Base-by-base conservation (phyloP, 2,113 vertebrate genomes). In the Protobothrops flavoviridis region DNA sequence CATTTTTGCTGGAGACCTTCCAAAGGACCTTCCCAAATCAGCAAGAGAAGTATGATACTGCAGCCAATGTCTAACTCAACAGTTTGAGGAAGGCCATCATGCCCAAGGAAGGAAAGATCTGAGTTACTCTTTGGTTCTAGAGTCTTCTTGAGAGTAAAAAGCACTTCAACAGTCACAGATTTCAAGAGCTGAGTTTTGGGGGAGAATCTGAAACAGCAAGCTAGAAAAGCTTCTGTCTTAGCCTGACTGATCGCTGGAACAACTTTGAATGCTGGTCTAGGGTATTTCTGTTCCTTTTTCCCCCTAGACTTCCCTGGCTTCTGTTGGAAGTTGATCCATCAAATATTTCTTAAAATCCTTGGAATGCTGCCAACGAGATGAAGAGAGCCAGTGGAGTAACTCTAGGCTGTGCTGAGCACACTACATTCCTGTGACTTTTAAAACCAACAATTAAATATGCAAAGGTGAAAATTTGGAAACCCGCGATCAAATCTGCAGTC, bases 401-500 rank as follows among this genome's bases (percentile, higher is more conserved):
- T 39, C 33, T 8, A 4, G 33, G 74, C 7, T 39, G 2, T 81
- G 33, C 74, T 81, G 74, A 81, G 74, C n/a, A 43, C 17, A 1
- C 61, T 33, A 24, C 59, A 64, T 64, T 50, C 24, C 43, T n/a
- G 8, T 5, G 20, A 4, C 48, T 69, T 74, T 39, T 39, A 39
- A 13, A 81, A 56, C 53, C 39, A 24, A 55, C 52, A 69, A 69
- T 69, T 69, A 39, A 69, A 56, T 24, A 29, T 50, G 20, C 39
- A 59, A 86, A 29, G 21, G 26, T 6, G 3, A 85, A 24, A n/a
- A 61, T 39, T 87, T 59, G 33, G 45, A 52, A 50, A 61, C 0
- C n/a, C 5, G 0, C 11, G 20, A 29, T 81, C 43, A 24, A 8
- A 91, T 81, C 5, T 94, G 94, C 95, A 88, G 61, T 91, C 90